Evolutionary conservation across 2,797 vertebrate species (phyloP), one percentile per base, ranked within the genome.

Genomic region (Macroramphosus scolopax): DNA sequence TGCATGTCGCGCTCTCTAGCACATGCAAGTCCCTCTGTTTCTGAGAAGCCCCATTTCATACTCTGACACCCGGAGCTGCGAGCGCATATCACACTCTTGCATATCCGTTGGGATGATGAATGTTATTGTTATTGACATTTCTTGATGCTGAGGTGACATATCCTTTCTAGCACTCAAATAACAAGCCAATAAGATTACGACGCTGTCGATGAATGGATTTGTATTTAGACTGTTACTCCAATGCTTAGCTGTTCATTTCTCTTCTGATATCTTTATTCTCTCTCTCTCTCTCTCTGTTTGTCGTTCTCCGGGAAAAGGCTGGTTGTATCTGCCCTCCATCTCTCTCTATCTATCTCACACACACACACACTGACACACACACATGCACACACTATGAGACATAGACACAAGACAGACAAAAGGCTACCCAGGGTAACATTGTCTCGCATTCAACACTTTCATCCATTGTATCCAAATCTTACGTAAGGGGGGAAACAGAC

Each of bases 401-500:
- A 45, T 11, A 43, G 18, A 46, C 13, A 35, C 22, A 24, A 45
- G 16, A 35, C 7, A 54, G 14, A 31, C 24, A 50, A 49, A 68
- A 24, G n/a, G n/a, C 32, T 25, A 36, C 41, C 5, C 7, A 52
- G n/a, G n/a, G n/a, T n/a, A n/a, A n/a, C n/a, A n/a, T n/a, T n/a
- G n/a, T n/a, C 51, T 67, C 48, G 62, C 47, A 65, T 63, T 44
- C 34, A 58, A 33, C 34, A 59, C 46, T 69, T 69, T 36, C 16
- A 61, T 57, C 43, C 29, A 64, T 60, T 56, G 31, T 55, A 63
- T 48, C 35, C 25, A 25, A 56, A 54, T 51, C 33, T 74, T 77
- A 50, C 5, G 14, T 74, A 68, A 74, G n/a, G n/a, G n/a, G n/a
- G n/a, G n/a, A n/a, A n/a, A n/a, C 48, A 61, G 68, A 63, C 32